phyloP scores from a whole-genome alignment of 2,113 vertebrate species.

The Pluvianellus socialis region DNA sequence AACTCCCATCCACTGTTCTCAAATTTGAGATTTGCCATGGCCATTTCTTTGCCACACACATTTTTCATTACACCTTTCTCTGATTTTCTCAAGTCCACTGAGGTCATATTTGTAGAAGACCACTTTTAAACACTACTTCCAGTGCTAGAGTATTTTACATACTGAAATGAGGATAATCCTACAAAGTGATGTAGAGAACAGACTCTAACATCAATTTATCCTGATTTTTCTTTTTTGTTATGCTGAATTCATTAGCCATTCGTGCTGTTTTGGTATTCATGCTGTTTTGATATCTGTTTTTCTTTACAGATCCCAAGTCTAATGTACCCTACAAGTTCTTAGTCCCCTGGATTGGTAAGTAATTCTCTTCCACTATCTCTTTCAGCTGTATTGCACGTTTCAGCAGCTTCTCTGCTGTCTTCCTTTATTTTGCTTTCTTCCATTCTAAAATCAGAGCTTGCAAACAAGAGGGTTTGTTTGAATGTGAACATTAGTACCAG shows the following conservation, averaged over 20 bases:
- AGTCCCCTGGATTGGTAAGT: conserved; percentile 51
- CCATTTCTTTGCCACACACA: neutral
- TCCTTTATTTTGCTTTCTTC: neutral
- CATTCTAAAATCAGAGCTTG: neutral
- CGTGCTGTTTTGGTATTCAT: neutral
- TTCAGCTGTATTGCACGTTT: neutral
- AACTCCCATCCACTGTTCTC: neutral
- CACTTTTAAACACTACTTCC: neutral
- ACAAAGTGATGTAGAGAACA: accelerated
- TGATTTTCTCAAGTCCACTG: neutral
- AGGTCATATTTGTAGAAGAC: neutral
- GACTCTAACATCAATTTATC: neutral
- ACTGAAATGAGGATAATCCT: neutral
- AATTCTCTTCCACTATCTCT: neutral
- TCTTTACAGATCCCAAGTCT: conserved; percentile 35
- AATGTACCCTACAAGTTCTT: neutral
- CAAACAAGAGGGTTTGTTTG: neutral
- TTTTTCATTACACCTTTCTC: neutral
- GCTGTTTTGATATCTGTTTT: neutral
- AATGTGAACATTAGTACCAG: neutral
- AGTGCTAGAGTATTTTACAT: neutral
- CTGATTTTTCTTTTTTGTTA: neutral
- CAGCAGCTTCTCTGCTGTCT: neutral
- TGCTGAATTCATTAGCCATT: neutral
- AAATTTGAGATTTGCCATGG: neutral